phyloP scores from a whole-genome alignment of 2,797 vertebrate species.

The Enteromius paludinosus region DNA sequence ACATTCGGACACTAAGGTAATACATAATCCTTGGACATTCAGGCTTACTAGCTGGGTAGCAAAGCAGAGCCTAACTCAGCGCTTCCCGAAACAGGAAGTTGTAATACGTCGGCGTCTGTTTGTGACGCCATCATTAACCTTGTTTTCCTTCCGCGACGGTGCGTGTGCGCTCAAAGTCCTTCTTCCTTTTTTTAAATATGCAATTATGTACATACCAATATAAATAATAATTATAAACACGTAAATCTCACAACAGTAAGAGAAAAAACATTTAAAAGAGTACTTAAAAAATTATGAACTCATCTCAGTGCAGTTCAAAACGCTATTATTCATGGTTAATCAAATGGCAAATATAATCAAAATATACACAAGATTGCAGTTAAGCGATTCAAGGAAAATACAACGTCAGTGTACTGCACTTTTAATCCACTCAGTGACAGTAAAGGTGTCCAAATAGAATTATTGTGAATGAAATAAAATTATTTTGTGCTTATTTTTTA shows the following conservation, averaged over 20 bases:
- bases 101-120: background rate
- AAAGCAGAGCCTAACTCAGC: background rate
- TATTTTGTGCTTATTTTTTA: no score
- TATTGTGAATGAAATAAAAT: background rate
- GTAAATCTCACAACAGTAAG: no score
- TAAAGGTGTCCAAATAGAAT: background rate
- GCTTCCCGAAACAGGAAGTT: slow-evolving; percentile 42
- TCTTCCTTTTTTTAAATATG: no score
- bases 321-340: background rate
- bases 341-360: background rate
- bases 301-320: background rate
- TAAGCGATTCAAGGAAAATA: background rate
- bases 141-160: background rate
- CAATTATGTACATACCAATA: no score
- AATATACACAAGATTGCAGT: background rate
- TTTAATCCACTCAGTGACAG: background rate
- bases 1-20: background rate
- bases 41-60: background rate
- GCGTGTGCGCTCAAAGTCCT: background rate
- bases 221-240: no score
- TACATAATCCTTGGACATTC: background rate
- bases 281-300: no score
- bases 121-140: background rate
- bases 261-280: no score
- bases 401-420: background rate